A percentile compares a stretch with the other conserved stretches of the same genome.
These are phyloP conservation scores for Lucilia sericata DNA, from an alignment of 1,140 invertebrate species.

Conservation along the genomic window DNA sequence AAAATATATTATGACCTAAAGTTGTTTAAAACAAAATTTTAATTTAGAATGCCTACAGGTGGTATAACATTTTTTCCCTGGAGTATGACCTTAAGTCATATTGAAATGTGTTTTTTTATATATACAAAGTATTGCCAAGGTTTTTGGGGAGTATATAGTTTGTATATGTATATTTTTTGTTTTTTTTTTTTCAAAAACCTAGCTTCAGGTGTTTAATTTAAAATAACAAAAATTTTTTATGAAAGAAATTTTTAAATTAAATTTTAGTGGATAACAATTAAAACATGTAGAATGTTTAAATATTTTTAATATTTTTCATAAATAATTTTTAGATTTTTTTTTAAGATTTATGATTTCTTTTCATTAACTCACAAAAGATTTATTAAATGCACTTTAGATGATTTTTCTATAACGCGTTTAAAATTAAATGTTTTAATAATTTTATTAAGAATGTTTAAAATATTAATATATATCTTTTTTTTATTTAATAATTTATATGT, in stretches of 20 bases:
- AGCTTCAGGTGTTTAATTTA: too few relatives aligned
- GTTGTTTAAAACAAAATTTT: neutral
- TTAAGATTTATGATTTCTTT: too few relatives aligned
- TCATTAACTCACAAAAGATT: conserved; percentile 39
- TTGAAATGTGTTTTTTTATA: conserved; percentile 1
- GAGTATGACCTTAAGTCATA: neutral
- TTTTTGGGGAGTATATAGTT: neutral
- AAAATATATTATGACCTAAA: conserved; percentile 12
- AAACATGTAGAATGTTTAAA: neutral
- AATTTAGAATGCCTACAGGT: conserved; percentile 31
- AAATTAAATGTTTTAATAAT: neutral
- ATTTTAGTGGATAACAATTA: too few relatives aligned
- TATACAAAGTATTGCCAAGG: neutral
- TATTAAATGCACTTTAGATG: conserved; percentile 43
- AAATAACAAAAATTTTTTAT: too few relatives aligned
- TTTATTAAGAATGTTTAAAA: neutral
- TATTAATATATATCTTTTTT: too few relatives aligned
- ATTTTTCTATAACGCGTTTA: conserved; percentile 5
- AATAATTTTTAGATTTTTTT: neutral
- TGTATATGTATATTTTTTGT: neutral
- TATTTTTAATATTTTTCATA: neutral
- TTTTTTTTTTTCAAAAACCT: neutral
- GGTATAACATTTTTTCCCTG: conserved; percentile 9
- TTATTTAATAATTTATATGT: neutral
- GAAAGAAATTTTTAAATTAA: too few relatives aligned